Evolutionary conservation across 2,888 invertebrate genomes (phyloP).

Genomic region (Euspilapteryx auroguttella): DNA sequence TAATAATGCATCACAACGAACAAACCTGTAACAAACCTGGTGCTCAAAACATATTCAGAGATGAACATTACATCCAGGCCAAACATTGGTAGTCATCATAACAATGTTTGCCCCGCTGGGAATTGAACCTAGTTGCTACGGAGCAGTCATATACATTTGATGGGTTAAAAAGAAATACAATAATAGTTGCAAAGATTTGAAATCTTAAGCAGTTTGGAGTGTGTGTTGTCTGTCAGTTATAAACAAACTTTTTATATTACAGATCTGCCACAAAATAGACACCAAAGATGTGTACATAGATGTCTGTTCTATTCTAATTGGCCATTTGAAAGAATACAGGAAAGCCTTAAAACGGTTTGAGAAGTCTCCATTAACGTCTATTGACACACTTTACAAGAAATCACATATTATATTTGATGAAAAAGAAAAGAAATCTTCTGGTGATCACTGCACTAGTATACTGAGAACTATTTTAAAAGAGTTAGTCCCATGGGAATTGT

Average conservation of each 20-base stretch:
- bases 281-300: constrained; percentile 44
- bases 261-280: constrained; percentile 49
- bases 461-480: constrained; percentile 64
- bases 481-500: constrained; percentile 67
- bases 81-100: too few relatives aligned
- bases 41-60: too few relatives aligned
- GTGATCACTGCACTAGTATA: constrained; percentile 63
- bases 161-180: too few relatives aligned
- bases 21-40: too few relatives aligned
- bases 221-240: too few relatives aligned
- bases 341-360: constrained; percentile 62
- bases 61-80: too few relatives aligned
- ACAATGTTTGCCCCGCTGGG: too few relatives aligned
- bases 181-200: too few relatives aligned
- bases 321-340: constrained; percentile 67
- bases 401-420: constrained; percentile 25
- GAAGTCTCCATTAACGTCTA: constrained; percentile 30
- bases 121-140: too few relatives aligned
- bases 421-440: constrained; percentile 35
- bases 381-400: constrained; percentile 54
- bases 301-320: constrained; percentile 52
- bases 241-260: constrained; percentile 11
- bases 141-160: too few relatives aligned
- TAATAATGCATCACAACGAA: too few relatives aligned
- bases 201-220: too few relatives aligned